Base-by-base conservation (phyloP, 1,140 invertebrate species). In the Eciton burchellii region DNA sequence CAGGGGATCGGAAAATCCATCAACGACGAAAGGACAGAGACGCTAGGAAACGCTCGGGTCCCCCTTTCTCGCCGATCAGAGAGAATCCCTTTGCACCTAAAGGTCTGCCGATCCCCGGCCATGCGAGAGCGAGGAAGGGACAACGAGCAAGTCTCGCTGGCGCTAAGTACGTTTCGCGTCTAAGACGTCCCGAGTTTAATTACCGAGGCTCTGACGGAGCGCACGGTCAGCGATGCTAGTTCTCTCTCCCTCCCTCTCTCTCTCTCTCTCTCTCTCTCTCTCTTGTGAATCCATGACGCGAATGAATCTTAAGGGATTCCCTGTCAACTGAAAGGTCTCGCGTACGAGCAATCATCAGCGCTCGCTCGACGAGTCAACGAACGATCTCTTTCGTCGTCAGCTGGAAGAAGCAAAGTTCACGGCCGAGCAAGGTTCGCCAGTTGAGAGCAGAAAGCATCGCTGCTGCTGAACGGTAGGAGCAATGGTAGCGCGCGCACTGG, bases 171-270 rank as follows among this genome's bases (percentile, higher is more conserved):
- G 89, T 90, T 92, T 88, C 88, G 89, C 89, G 88, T 90, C 89
- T 91, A 89, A 91, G 89, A 92, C 88, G 90, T 86, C 66, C 72
- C 59, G 87, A 91, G 88, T 92, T 92, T 92, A 92, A 92, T 91
- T 92, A 92, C 90, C 71, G 85, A 85, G 86, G 89, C 89, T 92
- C 91, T 90, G 52, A 56, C 83, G 84, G 52, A 60, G 82, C 35
- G 63, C 65, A 85, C 59, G 70, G 77, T 71, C 70, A 8, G 52
- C n/a, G 19, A 4, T 16, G 16, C 14, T 3, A 41, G 24, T 57
- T 35, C 35, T 35, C 35, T 35, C 35, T 35, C 6, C 6, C 35
- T 35, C 35, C 12, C 47, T 26, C 65, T 65, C 29, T 35, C 35
- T 35, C 35, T 35, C 35, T 35, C 6, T 35, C 35, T 35, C 35